Evolutionary conservation across 2,797 vertebrate species (phyloP).

Genomic region (Gambusia yucatana): DNA sequence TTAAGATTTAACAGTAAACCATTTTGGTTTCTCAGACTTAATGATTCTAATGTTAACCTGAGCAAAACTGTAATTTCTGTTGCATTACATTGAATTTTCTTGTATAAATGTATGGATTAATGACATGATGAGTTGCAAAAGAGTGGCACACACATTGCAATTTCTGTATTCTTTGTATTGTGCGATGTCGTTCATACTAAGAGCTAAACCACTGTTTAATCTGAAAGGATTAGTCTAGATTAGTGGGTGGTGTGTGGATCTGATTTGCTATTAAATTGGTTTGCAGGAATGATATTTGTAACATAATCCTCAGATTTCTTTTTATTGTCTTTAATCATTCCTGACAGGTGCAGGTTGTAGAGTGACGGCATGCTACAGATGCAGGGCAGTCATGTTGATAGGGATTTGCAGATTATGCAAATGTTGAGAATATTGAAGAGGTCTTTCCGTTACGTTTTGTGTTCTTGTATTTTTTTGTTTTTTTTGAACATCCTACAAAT

Average conservation of each 20-base stretch:
- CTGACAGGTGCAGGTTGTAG: neutral
- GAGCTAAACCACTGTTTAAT: conserved; percentile 10
- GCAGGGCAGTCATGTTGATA: neutral
- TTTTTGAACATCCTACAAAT: neutral
- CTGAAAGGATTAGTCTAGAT: conserved; percentile 32
- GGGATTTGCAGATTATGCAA: neutral
- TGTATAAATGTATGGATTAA: neutral
- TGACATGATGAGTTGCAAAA: neutral
- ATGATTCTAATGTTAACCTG: neutral
- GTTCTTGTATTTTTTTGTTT: neutral
- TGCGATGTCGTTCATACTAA: neutral
- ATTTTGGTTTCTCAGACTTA: neutral
- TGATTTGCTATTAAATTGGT: conserved; percentile 23
- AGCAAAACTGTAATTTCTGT: neutral
- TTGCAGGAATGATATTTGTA: conserved; percentile 19
- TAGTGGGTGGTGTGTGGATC: conserved; percentile 11
- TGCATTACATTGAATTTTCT: neutral
- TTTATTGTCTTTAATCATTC: conserved; percentile 10
- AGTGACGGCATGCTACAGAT: neutral
- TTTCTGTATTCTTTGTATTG: neutral
- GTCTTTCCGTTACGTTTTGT: neutral
- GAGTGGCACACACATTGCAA: neutral
- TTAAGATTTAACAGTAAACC: neutral
- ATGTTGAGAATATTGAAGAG: neutral
- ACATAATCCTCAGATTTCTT: conserved; percentile 19